Evolutionary conservation across 2,797 vertebrate species (phyloP), one percentile per base, ranked within the genome.

Genomic region (Alectoris magna): DNA sequence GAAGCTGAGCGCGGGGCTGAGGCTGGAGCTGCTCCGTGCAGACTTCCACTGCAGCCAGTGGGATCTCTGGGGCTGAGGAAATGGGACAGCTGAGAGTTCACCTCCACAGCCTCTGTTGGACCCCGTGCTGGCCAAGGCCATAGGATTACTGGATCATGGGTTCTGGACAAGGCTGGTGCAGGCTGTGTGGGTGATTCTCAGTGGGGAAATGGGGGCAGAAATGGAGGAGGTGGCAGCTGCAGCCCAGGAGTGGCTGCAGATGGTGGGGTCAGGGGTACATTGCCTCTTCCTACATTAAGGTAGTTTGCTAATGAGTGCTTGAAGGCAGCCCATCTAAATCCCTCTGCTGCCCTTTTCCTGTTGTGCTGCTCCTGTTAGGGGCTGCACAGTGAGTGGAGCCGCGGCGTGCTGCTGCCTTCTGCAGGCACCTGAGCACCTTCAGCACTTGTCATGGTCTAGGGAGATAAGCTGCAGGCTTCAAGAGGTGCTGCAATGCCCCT

Each of bases 341-440:
- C 38, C 23, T 56, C 23, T 13, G 22, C 64, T 66, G 23, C 18
- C 11, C 21, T 34, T 78, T 63, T 63, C 74, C 66, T 24, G 39
- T 6, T 1, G 6, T 1, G 0, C 0, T 2, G 29, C n/a, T 55
- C 10, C 22, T 5, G 27, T 6, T 13, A 3, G 22, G 19, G n/a
- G 19, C 29, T 41, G 34, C 26, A 26, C 46, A 31, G 63, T n/a
- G 8, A 0, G 0, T 3, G 31, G 11, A 46, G 83, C 36, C 67
- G 53, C 1, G 2, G 48, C 48, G 62, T 13, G 41, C 7, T 53
- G 18, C 14, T 18, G n/a, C 23, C 13, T 51, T 7, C 36, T 21
- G 56, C 55, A 48, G 59, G 4, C n/a, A 16, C 12, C 26, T 58
- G 31, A 24, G 36, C 51, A 5, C 7, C 34, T 9, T 49, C 0